Base-by-base conservation (phyloP, 2,113 vertebrate species). In the Salminus brasiliensis region DNA sequence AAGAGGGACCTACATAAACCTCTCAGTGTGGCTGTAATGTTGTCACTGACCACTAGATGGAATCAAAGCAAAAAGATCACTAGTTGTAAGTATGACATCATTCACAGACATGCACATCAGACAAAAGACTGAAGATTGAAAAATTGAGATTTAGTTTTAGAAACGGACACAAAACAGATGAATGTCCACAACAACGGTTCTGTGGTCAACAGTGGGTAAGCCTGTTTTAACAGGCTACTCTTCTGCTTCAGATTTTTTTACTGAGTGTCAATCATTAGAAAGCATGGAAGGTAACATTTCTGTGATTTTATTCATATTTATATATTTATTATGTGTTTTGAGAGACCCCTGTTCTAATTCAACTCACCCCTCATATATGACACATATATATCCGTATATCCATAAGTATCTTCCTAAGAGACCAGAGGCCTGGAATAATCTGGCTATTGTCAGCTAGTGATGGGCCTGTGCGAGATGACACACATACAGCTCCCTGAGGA, bases 1-100 rank as follows among this genome's bases (percentile, higher is more conserved):
- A 9, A 21, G 18, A 32, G 16, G 1, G 60, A 9, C 60, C 36
- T 39, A n/a, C 16, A 1, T 66, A n/a, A 55, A 6, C 16, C 49
- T 52, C 9, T 27, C 9, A 60, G 68, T 62, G 3, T 18, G 23
- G 41, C 4, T 79, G 78, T 72, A 55, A 65, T 66, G 30, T 39
- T 39, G 27, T 27, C 29, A 52, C 13, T 18, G 18, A 81, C 78
- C 83, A 77, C 79, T 78, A 84, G 83, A 74, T 81, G 74, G 79
- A 59, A 77, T 32, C 18, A 74, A 47, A 55, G 74, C 30, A n/a
- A 74, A 45, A 30, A 21, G n/a, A 18, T 41, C 23, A 30, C 13
- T 60, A 18, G 7, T 32, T 18, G 5, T 1, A 27, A 34, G n/a
- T 18, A 71, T 78, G 76, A 78, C 41, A 72, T 72, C 68, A 79